Evolutionary conservation across 2,888 invertebrate species (phyloP), one percentile per base, ranked within the genome.

Genomic region (Lamellibrachia satsuma): DNA sequence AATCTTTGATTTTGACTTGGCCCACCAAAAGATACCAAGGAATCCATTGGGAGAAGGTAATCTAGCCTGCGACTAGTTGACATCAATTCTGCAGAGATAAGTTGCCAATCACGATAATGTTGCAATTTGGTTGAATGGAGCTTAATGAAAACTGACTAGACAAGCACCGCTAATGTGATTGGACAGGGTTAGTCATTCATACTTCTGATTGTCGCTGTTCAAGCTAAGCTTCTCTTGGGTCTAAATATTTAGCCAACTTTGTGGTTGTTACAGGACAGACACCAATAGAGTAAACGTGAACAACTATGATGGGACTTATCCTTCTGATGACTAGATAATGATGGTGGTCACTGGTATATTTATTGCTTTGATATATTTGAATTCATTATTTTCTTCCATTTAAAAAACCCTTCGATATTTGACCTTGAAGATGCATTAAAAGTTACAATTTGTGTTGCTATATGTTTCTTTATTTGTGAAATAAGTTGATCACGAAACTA

Each of bases 111-210:
- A 15, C n/a, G 6, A 6, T 75, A 75, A 75, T 75, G 75, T 75
- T 22, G 22, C 75, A 75, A 75, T 75, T 75, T 75, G 2, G 75
- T 22, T 22, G 75, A 75, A 75, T 15, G 75, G 75, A 75, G 3
- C 75, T 75, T 75, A 75, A 75, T 75, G 75, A 15, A n/a, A 75
- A 22, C 75, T 75, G 75, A 75, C 75, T 75, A 75, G 75, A 75
- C 75, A 75, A 75, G 75, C 6, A 75, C 6, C 22, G 75, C 75
- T 75, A 75, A 75, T 75, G n/a, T 75, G 75, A 75, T 75, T n/a
- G n/a, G 22, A 75, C 75, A 75, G 15, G n/a, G 75, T 75, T 75
- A 75, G 75, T 75, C 22, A 75, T n/a, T 22, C 3, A 75, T 75
- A 22, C n/a, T n/a, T 75, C 22, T 75, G 75, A 75, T 22, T 15